These are phyloP conservation scores for Euschistus heros DNA, from an alignment of 1,140 invertebrate genomes.

Conservation along the genomic window DNA sequence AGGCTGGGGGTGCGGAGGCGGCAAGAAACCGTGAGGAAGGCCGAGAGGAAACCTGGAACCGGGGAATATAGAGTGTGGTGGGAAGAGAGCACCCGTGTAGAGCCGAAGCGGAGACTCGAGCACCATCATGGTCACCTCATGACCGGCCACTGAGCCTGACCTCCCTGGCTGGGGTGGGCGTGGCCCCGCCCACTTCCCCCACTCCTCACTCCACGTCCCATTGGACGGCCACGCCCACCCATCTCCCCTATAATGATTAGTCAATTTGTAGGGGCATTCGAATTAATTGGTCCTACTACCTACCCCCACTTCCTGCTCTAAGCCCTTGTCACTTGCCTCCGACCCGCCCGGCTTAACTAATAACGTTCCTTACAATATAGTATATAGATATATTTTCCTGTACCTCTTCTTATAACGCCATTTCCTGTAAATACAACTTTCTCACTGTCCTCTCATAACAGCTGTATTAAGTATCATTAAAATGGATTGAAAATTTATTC, in stretches of 20 bases:
- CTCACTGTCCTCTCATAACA: too few species aligned
- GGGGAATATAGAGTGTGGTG: background rate
- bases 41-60: background rate
- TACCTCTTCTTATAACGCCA: too few species aligned
- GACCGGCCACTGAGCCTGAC: constrained; percentile 4
- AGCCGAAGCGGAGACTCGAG: constrained; percentile 3
- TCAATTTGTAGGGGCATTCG: constrained; percentile 8
- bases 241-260: constrained; percentile 1
- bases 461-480: too few species aligned
- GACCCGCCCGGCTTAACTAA: too few species aligned
- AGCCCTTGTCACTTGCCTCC: too few species aligned
- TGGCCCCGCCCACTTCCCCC: background rate
- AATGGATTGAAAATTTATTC: too few species aligned
- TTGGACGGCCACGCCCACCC: background rate
- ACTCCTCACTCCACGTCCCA: background rate
- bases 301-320: background rate
- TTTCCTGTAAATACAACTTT: too few species aligned
- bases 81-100: constrained; percentile 5
- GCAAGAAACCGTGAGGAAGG: background rate
- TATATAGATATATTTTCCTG: too few species aligned
- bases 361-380: too few species aligned
- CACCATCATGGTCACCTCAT: constrained; percentile 7
- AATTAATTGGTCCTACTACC: constrained; percentile 1
- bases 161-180: background rate
- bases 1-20: background rate